phyloP scores from a whole-genome alignment of 2,113 vertebrate genomes.

The Dicrurus megarhynchus region DNA sequence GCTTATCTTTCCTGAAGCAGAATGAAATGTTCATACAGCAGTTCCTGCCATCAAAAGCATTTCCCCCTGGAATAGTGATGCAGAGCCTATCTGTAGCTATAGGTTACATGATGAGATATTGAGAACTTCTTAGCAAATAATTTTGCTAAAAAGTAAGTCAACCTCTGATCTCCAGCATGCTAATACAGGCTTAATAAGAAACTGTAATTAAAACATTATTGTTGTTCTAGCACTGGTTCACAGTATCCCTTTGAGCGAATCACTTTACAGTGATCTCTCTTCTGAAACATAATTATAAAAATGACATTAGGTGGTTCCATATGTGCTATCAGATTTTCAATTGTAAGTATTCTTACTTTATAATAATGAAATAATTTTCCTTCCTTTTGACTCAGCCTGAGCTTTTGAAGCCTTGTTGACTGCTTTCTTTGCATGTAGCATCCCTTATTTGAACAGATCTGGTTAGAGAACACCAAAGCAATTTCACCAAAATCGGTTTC shows the following conservation, averaged over 20 bases:
- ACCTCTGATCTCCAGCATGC: neutral
- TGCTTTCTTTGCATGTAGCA: neutral
- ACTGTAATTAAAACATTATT: neutral
- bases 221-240: neutral
- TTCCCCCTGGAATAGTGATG: conserved; percentile 27
- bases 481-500: neutral
- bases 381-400: neutral
- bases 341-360: neutral
- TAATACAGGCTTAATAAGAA: neutral
- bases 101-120: neutral
- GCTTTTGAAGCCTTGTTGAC: neutral
- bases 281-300: neutral
- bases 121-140: conserved; percentile 25
- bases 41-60: conserved; percentile 38
- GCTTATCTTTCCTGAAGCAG: conserved; percentile 54
- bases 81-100: conserved; percentile 16
- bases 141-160: conserved; percentile 40
- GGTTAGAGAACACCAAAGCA: neutral
- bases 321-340: neutral
- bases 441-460: neutral
- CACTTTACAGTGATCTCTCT: neutral
- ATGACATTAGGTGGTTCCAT: neutral
- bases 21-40: conserved; percentile 31
- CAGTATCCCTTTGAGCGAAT: neutral
- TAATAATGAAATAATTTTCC: neutral